Evolutionary conservation across 2,888 invertebrate species (phyloP).

Genomic region (Corbicula japonica): DNA sequence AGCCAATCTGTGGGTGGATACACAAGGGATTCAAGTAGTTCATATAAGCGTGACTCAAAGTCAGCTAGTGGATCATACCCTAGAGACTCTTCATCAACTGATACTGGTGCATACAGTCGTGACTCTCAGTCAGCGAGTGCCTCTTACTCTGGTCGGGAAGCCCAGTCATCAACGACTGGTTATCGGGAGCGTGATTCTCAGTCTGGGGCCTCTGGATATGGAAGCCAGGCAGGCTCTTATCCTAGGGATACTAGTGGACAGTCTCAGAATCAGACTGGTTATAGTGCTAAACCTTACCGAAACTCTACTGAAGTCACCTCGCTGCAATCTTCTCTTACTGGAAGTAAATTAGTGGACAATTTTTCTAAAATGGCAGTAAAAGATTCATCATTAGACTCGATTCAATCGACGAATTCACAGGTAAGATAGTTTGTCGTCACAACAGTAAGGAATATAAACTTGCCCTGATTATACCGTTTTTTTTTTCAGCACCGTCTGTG

Average conservation of each 20-base stretch:
- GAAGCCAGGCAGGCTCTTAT: conserved; percentile 57
- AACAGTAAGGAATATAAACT: too few species aligned
- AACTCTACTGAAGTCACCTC: conserved; percentile 57
- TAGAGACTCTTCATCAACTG: conserved; percentile 48
- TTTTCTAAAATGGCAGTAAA: conserved; percentile 83
- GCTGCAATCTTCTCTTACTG: conserved; percentile 73
- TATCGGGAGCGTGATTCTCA: conserved; percentile 61
- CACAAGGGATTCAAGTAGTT: conserved; percentile 68
- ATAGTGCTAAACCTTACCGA: conserved; percentile 75
- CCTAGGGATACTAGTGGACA: conserved; percentile 58
- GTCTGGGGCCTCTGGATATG: conserved; percentile 54
- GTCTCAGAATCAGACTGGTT: conserved; percentile 76
- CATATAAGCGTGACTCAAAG: conserved; percentile 64
- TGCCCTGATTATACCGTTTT: too few species aligned
- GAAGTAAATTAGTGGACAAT: conserved; percentile 82
- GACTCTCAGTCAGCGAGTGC: conserved; percentile 59
- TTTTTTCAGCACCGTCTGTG: too few species aligned
- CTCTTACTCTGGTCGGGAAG: conserved; percentile 51
- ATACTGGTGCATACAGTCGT: conserved; percentile 53
- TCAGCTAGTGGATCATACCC: conserved; percentile 64
- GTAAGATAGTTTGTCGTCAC: too few species aligned
- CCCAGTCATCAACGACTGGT: conserved; percentile 50
- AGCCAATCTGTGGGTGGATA: conserved; percentile 71
- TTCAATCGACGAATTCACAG: conserved; percentile 68
- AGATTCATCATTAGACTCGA: conserved; percentile 73